These are phyloP conservation scores for Glandiceps talaboti DNA, from an alignment of 53 echinoderm and acorn worm genomes.

Conservation along the genomic window DNA sequence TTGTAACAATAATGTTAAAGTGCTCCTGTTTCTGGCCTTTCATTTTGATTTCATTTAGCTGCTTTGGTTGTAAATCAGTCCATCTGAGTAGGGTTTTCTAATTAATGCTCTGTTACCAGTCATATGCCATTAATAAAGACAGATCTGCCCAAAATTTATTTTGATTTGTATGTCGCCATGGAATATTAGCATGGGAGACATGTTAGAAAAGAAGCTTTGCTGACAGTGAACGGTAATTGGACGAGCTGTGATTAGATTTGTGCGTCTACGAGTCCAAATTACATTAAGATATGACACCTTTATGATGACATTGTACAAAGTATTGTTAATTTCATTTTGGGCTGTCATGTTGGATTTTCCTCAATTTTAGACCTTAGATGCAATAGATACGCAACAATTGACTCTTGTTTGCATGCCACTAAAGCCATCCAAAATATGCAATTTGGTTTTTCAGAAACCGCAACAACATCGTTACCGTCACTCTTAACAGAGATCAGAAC, in stretches of 20 bases:
- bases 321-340: not conserved
- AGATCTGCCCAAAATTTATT: not conserved
- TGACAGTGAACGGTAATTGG: not conserved
- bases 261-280: not conserved
- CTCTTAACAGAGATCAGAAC: too few relatives aligned
- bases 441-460: too few relatives aligned
- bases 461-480: too few relatives aligned
- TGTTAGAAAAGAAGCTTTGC: not conserved
- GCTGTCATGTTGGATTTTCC: not conserved
- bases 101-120: not conserved
- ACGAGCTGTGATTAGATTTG: not conserved
- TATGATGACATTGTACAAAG: not conserved
- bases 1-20: not conserved
- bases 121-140: not conserved
- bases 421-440: too few relatives aligned
- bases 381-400: not conserved
- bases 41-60: not conserved
- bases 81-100: not conserved
- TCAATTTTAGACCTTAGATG: not conserved
- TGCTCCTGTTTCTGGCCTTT: not conserved
- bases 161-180: not conserved
- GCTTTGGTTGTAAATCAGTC: not conserved
- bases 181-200: not conserved
- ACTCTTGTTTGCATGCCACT: too few relatives aligned
- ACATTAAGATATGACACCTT: not conserved